Conservation (phyloP, 2,113 vertebrate species). For the Burhinus bistriatus region DNA sequence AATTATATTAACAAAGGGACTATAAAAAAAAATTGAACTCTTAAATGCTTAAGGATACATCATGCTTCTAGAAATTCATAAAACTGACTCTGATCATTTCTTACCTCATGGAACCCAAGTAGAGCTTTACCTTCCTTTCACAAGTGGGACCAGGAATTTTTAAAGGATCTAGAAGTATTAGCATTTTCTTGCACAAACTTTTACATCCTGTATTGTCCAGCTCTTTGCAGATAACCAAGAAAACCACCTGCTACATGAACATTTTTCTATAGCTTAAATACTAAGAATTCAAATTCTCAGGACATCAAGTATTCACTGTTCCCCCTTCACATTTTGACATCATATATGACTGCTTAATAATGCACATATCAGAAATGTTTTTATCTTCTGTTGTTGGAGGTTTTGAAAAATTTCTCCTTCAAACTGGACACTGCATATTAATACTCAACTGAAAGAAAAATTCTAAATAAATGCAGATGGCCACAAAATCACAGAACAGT, state of each 20-base stretch:
- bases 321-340: neutral
- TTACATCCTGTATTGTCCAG: neutral
- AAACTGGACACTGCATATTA: neutral
- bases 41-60: neutral
- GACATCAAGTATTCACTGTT: neutral
- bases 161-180: neutral
- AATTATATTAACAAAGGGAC: neutral
- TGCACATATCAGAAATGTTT: neutral
- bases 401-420: neutral
- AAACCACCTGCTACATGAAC: neutral
- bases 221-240: neutral
- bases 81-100: neutral
- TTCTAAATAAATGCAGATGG: neutral
- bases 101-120: neutral
- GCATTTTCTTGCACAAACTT: neutral
- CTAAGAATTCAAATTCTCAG: neutral
- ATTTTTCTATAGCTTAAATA: neutral
- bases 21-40: neutral
- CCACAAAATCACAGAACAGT: neutral
- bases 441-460: neutral
- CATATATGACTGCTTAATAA: neutral
- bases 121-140: neutral
- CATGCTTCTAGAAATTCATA: neutral
- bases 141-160: neutral
- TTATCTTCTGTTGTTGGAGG: neutral